Base-by-base conservation (phyloP, 2,113 vertebrate species). In the Macrotus californicus region DNA sequence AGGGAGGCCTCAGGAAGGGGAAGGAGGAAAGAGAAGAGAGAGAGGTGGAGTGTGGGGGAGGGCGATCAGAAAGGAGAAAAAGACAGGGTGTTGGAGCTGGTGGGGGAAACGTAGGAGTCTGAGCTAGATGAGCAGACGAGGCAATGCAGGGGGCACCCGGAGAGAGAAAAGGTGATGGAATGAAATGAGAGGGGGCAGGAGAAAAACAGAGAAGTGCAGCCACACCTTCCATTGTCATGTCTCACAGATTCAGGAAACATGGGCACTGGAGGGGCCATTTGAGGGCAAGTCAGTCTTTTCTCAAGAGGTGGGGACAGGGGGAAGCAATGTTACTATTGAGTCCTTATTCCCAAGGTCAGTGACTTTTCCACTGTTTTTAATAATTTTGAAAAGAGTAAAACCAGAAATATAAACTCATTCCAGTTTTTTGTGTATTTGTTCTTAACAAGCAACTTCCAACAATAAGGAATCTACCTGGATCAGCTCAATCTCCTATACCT, bases 1-100 rank as follows among this genome's bases (percentile, higher is more conserved):
- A 80, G 61, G 2, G n/a, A 12, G 91, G 69, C 96, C 54, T 34
- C 77, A 94, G 93, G 86, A 73, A 77, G 91, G 96, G 93, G 85
- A 73, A 77, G 91, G 96, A 59, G 12, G 80, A 26, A 90, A 77
- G 69, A 89, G 92, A 70, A 81, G 6, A 89, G 54, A 46, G 29
- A 82, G 92, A 69, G 85, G 90, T 95, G 86, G 87, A 82, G 89
- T 90, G n/a, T 2, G 41, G 64, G 76, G 72, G 75, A 92, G 95
- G 12, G 56, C 52, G 26, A 59, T 18, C 75, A 67, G 76, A 29
- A 31, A 86, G 82, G 21, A 96, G 18, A n/a, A 79, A 50, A 13
- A 19, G 85, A 91, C 66, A 1, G 6, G 6, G 43, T 41, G 64
- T 6, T 6, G 36, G 12, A 86, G 94, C 93, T 13, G n/a, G 26